Conservation (phyloP, 2,797 vertebrate genomes). For the Sphaeramia orbicularis region DNA sequence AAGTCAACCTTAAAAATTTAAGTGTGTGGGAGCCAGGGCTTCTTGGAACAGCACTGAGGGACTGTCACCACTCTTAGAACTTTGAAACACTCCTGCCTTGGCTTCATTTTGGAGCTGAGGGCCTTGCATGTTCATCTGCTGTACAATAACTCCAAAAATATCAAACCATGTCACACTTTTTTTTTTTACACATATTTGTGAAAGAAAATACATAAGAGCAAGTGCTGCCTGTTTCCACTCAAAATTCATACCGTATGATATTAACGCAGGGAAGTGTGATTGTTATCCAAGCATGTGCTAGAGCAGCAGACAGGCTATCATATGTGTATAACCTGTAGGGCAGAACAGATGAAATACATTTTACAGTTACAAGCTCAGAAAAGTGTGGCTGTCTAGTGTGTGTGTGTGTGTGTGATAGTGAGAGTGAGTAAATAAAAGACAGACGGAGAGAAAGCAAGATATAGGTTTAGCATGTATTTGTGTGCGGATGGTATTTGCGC, state of each 20-base stretch:
- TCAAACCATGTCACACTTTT: too few relatives aligned
- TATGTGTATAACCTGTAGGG: slow-evolving; percentile 25
- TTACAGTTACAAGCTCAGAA: slow-evolving; percentile 28
- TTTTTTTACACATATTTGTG: too few relatives aligned
- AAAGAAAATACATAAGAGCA: too few relatives aligned
- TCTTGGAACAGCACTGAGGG: too few relatives aligned
- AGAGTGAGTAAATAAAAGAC: slow-evolving; percentile 20
- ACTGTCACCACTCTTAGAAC: too few relatives aligned
- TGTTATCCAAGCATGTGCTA: neutral
- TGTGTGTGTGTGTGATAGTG: neutral
- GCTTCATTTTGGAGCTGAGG: too few relatives aligned
- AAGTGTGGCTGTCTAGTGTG: neutral
- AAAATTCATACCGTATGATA: too few relatives aligned
- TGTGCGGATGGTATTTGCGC: slow-evolving; percentile 40
- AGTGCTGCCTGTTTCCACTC: neutral
- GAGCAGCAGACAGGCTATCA: slow-evolving; percentile 4
- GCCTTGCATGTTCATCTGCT: too few relatives aligned
- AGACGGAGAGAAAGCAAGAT: slow-evolving; percentile 13
- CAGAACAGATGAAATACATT: slow-evolving; percentile 38
- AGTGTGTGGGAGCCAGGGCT: too few relatives aligned
- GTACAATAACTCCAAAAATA: too few relatives aligned
- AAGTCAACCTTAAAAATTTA: too few relatives aligned
- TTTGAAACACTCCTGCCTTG: too few relatives aligned
- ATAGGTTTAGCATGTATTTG: slow-evolving; percentile 24
- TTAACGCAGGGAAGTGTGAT: neutral